These are phyloP conservation scores for Halcyon senegalensis DNA, from an alignment of 2,113 vertebrate genomes.

Conservation along the genomic window DNA sequence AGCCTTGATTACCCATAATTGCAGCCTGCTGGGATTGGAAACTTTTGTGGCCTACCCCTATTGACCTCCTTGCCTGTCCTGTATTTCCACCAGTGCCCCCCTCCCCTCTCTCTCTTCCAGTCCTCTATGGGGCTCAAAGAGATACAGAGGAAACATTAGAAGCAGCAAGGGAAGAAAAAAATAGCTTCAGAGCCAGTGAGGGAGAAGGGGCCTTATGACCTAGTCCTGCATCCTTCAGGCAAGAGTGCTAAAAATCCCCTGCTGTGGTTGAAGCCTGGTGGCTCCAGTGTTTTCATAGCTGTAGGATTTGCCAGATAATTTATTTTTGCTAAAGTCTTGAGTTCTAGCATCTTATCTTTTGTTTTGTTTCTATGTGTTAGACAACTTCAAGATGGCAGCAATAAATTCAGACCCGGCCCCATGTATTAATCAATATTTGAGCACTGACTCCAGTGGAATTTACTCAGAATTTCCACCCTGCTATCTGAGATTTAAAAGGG, in stretches of 20 bases:
- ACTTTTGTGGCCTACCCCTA: slow-evolving; percentile 30
- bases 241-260: not conserved
- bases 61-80: not conserved
- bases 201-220: not conserved
- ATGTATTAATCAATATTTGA: not conserved
- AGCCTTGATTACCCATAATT: not conserved
- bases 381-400: not conserved
- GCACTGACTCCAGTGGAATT: not conserved
- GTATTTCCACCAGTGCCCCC: not conserved
- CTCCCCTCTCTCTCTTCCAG: not conserved
- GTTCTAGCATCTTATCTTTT: not conserved
- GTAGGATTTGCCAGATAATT: not conserved
- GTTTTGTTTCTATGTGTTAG: not conserved
- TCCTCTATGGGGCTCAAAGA: not conserved
- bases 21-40: not conserved
- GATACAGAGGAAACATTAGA: not conserved
- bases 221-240: not conserved
- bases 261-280: not conserved
- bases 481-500: not conserved
- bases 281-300: not conserved
- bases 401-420: not conserved
- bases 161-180: not conserved
- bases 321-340: not conserved
- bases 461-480: not conserved
- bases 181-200: not conserved